These are phyloP conservation scores for Chaetorhynchus papuensis DNA, from an alignment of 2,113 vertebrate genomes.

Conservation along the genomic window DNA sequence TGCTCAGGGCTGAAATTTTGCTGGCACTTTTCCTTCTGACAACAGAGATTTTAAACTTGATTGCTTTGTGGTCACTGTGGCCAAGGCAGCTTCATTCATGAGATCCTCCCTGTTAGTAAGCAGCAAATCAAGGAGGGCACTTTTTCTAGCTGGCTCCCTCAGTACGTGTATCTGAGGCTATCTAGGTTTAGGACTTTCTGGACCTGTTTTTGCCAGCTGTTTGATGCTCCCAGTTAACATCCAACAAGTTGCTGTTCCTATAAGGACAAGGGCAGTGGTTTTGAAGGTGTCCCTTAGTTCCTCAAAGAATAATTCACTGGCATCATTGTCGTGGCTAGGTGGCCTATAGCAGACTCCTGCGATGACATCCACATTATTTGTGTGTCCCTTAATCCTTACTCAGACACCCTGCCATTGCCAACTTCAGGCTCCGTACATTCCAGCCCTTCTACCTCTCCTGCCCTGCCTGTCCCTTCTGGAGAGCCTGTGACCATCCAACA, in stretches of 20 bases:
- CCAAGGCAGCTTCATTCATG: rapidly evolving
- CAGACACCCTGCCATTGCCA: rapidly evolving
- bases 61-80: background rate
- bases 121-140: background rate
- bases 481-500: background rate
- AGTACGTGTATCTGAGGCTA: no score
- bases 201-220: background rate
- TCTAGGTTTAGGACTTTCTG: background rate
- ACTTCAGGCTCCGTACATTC: background rate
- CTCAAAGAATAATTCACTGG: background rate
- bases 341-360: background rate
- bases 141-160: background rate
- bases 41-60: background rate
- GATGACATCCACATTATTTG: rapidly evolving
- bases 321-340: background rate
- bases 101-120: background rate
- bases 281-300: background rate
- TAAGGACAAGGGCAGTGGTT: background rate
- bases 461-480: background rate
- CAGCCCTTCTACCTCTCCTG: background rate
- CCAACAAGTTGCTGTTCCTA: no score
- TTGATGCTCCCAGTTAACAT: background rate
- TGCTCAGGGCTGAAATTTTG: background rate
- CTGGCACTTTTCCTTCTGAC: background rate
- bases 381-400: background rate